Evolutionary conservation across 2,797 vertebrate genomes (phyloP).

Genomic region (Sparus aurata): DNA sequence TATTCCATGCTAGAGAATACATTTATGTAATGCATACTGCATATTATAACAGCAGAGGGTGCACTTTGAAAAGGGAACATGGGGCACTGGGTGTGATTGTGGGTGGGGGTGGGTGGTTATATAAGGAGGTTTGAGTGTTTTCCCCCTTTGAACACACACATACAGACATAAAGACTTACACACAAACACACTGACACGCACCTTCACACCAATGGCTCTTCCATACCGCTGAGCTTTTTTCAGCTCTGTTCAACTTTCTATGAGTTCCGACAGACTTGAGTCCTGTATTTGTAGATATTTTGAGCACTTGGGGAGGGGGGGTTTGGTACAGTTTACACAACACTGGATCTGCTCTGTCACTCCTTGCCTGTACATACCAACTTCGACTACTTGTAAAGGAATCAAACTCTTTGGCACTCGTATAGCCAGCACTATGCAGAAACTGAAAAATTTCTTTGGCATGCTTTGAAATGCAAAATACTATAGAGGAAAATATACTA

Average conservation of each 20-base stretch:
- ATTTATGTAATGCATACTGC: conserved; percentile 69
- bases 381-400: conserved; percentile 81
- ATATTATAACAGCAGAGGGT: conserved; percentile 56
- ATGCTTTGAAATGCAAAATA: conserved; percentile 90
- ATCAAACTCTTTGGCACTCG: conserved; percentile 79
- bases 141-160: conserved; percentile 32
- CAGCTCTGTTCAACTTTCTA: conserved; percentile 71
- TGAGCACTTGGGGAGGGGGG: conserved; percentile 62
- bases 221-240: conserved; percentile 70
- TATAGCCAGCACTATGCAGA: conserved; percentile 91
- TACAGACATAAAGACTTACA: conserved; percentile 5
- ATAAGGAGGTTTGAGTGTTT: conserved; percentile 4
- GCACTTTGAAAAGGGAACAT: conserved; percentile 39
- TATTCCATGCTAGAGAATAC: conserved; percentile 58
- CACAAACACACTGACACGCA: conserved; percentile 16
- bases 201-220: conserved; percentile 60
- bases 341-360: conserved; percentile 81
- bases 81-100: background rate
- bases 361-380: conserved; percentile 83
- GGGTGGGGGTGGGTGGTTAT: background rate
- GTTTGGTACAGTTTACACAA: conserved; percentile 76
- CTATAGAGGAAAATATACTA: conserved; percentile 83
- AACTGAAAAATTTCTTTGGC: conserved; percentile 83
- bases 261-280: conserved; percentile 55
- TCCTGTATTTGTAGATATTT: conserved; percentile 81